Evolutionary conservation across 2,888 invertebrate genomes (phyloP), one percentile per base, ranked within the genome.

Genomic region (Drosophila atripex): DNA sequence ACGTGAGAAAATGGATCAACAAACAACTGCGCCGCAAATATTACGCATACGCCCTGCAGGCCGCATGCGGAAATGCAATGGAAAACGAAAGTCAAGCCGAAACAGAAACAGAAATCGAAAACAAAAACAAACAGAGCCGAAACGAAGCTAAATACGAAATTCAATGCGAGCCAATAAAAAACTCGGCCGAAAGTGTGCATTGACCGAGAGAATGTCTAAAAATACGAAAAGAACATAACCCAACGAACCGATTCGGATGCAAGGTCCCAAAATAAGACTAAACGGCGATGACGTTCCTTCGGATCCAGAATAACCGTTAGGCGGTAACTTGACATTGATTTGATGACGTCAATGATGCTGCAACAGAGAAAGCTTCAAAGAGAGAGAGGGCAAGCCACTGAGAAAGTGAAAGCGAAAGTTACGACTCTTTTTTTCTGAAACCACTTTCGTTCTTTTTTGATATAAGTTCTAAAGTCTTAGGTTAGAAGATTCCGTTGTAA

Each of bases 101-200:
- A 51, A 25, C 35, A 23, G 46, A 47, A 51, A 25, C 35, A 18
- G 41, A 46, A 63, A 21, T 32, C 28, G 16, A 38, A 47, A 21
- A 25, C 38, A 18, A 28, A 46, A 16, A 56, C 25, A 30, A 56
- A 56, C 71, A 58, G 23, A 60, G 51, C 45, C 45, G 35, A 35
- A 35, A 35, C 35, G 35, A 35, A 35, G 35, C 35, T 35, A 35
- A 35, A 35, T 32, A 25, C 35, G 47, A 32, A 47, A 7, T 38
- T 38, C 6, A 38, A 73, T 61, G 32, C 59, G 39, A 68, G 55
- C 54, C 61, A 41, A 76, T 49, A 57, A 52, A 75, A 78, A 82
- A 86, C 59, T 84, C 80, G 86, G 84, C 80, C 84, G 80, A 86
- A 77, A 65, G 72, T 86, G 84, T 86, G 55, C 80, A 79, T 79